A percentile compares a stretch with the other conserved stretches of the same genome.
phyloP scores from a whole-genome alignment of 2,888 invertebrate genomes.

The Nomada ferruginata region DNA sequence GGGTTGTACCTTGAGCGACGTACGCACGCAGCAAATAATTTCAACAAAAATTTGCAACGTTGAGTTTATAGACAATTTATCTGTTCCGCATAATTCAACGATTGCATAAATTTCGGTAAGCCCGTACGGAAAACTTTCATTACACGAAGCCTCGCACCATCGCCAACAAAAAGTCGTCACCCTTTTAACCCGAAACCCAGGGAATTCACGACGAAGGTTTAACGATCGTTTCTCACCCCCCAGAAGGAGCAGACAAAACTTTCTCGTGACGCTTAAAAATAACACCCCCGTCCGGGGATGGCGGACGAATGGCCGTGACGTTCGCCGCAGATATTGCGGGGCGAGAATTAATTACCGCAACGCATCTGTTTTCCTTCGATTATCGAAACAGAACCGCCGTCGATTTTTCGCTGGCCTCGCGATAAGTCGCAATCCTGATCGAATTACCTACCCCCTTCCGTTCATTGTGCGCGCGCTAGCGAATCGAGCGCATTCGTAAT shows the following conservation, averaged over 20 bases:
- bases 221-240: constrained; percentile 4
- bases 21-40: too few species aligned
- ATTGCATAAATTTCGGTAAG: too few species aligned
- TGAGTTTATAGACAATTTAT: too few species aligned
- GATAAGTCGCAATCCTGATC: constrained; percentile 56
- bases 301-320: background rate
- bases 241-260: constrained; percentile 17
- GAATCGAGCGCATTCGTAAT: constrained; percentile 66
- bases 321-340: constrained; percentile 3
- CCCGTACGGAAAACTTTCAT: background rate
- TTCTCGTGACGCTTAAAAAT: constrained; percentile 16
- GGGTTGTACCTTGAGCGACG: background rate
- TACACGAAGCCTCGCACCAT: too few species aligned
- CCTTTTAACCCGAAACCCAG: background rate
- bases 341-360: constrained; percentile 24
- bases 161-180: background rate
- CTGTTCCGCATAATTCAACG: too few species aligned
- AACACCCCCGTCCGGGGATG: constrained; percentile 10
- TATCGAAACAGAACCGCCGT: constrained; percentile 15
- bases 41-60: too few species aligned
- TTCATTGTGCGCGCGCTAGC: constrained; percentile 24
- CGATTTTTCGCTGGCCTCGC: constrained; percentile 20
- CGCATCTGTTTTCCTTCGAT: constrained; percentile 33
- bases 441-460: constrained; percentile 48
- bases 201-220: constrained; percentile 6